Base-by-base conservation (phyloP, 35 echinoderm and acorn worm genomes). In the Chiridota heheva region DNA sequence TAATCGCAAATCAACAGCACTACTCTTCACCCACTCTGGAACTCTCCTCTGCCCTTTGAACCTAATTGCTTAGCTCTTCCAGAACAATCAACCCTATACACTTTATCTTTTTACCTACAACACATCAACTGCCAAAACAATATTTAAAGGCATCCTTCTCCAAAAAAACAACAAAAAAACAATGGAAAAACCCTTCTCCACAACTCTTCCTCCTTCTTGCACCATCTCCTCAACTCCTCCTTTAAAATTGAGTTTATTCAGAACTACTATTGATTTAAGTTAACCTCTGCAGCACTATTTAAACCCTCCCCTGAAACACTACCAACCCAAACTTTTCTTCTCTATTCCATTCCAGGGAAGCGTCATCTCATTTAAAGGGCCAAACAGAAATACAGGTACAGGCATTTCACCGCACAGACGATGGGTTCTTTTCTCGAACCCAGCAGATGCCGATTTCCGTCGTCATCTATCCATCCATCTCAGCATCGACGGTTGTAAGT, bases 351-450 rank as follows among this genome's bases (percentile, higher is more conserved):
- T 76, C 77, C 60, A 98, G 95, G 95, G 76, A n/a, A 98, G 95
- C 49, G 74, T 98, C 30, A 70, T 98, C 42, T 85, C 89, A 15
- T 98, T 98, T 38, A 42, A 77, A 24, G 78, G 89, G 4, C 95
- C 89, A 7, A 42, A 13, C 48, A 10, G 22, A 22, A 27, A 69
- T 13, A 60, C 69, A 59, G 47, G 81, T 85, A 72, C 64, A 13
- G 36, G 58, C 6, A 57, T 60, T 30, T 60, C 60, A 1, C 51
- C 53, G 6, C 67, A 96, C 40, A 46, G 22, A 1, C 59, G 71
- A 20, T 98, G 95, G 95, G 81, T 89, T 0, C 16, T 98, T 5
- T 98, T 98, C 73, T 92, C 89, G 42, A 98, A 98, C 63, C 95
- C 95, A 34, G 89, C 89, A 25, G 77, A 79, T 44, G 46, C 53